Base-by-base conservation (phyloP, 53 echinoderm and acorn worm species). In the Pentamera pediparva region DNA sequence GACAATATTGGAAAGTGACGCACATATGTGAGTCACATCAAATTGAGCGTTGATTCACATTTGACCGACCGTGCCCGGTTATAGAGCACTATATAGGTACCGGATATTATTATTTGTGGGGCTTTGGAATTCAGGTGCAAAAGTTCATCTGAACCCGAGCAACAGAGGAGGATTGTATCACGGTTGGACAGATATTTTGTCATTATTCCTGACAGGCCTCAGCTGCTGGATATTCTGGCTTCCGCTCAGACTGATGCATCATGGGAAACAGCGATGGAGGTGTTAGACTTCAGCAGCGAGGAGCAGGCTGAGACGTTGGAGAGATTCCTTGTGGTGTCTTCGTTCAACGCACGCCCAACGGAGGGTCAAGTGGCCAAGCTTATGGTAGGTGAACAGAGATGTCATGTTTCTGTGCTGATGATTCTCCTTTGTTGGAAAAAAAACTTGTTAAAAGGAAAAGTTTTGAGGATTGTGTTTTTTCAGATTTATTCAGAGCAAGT, bases 221-320 rank as follows among this genome's bases (percentile, higher is more conserved):
- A 98, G 78, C 74, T 98, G 10, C 52, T 98, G 10, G 98, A 98
- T 56, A 81, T 92, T 2, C 73, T 89, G 15, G 91, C 92, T 12
- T 88, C 89, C 21, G 76, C 98, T 5, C 98, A 98, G 89, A 98
- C 98, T 10, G 60, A 36, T 28, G 88, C 91, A 77, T 83, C 98
- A 12, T 88, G 79, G 78, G 88, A 92, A 53, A 92, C 86, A n/a
- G 85, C 86, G 41, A 54, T 92, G 77, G 89, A 89, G 39, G 41
- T 92, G 2, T 47, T 98, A 9, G 89, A 89, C 39, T 92, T 98
- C 54, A 75, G 71, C 4, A 56, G 80, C 21, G 79, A 67, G 13
- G 89, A 89, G 3, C 26, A 38, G 4, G 67, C 70, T 4, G 86
- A 89, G 31, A 82, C 58, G 13, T 43, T 86, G 52, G 98, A 98